These are phyloP conservation scores for Salmo trutta DNA, from an alignment of 2,797 vertebrate genomes.

Conservation along the genomic window DNA sequence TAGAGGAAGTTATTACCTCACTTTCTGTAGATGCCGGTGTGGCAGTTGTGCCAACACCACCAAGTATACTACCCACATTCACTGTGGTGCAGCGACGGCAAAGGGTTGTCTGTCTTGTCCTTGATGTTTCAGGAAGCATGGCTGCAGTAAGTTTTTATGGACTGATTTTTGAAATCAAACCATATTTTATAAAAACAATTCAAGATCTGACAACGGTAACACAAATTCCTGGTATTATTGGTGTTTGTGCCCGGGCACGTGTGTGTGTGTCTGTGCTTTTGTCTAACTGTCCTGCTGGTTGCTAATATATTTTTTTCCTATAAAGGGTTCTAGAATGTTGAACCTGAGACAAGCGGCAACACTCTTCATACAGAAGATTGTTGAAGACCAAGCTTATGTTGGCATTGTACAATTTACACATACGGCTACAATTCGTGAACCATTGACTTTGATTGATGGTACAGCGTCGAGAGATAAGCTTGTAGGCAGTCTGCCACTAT, in stretches of 20 bases:
- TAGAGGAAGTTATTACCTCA: constrained; percentile 65
- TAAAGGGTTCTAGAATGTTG: constrained; percentile 28
- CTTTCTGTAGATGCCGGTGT: constrained; percentile 56
- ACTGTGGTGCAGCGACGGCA: constrained; percentile 54
- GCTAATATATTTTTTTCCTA: neutral
- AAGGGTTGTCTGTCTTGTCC: constrained; percentile 67
- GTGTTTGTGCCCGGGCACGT: neutral
- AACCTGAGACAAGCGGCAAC: constrained; percentile 62
- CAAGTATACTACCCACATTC: constrained; percentile 53
- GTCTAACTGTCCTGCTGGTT: neutral
- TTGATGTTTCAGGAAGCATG: constrained; percentile 76
- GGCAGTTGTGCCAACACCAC: constrained; percentile 26
- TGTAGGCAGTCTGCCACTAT: constrained; percentile 49
- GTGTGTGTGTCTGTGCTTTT: too few relatives aligned
- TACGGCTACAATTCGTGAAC: constrained; percentile 40
- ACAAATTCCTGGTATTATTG: too few relatives aligned
- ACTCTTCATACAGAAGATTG: constrained; percentile 64
- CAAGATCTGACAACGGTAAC: too few relatives aligned
- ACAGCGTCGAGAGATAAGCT: constrained; percentile 51
- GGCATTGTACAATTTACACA: constrained; percentile 62
- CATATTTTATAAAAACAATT: too few relatives aligned
- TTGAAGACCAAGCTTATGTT: constrained; percentile 59
- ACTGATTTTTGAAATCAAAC: too few relatives aligned
- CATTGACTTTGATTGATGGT: constrained; percentile 47
- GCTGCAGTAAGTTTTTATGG: too few relatives aligned